Evolutionary conservation across 2,797 vertebrate species (phyloP), one percentile per base, ranked within the genome.

Genomic region (Propithecus deckenii): DNA sequence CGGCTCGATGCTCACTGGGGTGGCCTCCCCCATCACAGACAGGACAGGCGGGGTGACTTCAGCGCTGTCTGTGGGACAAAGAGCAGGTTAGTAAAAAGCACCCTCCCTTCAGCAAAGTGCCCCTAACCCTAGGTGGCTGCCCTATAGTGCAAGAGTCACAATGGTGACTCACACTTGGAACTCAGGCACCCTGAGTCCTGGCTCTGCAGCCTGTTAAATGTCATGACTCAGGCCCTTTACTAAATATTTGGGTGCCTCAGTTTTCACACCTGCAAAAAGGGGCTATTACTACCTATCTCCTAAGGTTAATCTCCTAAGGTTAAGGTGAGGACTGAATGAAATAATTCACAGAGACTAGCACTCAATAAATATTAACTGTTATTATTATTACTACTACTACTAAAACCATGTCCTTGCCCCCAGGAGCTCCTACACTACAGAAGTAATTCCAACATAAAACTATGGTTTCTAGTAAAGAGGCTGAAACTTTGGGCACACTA

Each of bases 1-100:
- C 99, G 99, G 99, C 97, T 99, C 99, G 43, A 99, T 99, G 99
- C 99, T 99, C 99, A 99, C 99, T 0, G 99, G 99, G 17, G 99
- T 99, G 98, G 99, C 99, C 95, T 99, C 99, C 38, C 99, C 99
- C 98, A 99, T 99, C 41, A 99, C 99, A 0, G 99, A 99, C 81
- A 99, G 99, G 88, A 99, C 98, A 0, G 99, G 99, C 2, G 99
- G 99, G 2, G 99, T 99, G 97, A 99, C 99, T 98, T 99, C 99
- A 46, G 99, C 99, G 91, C 99, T 99, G 98, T 99, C 99, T 99
- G 96, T 67, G 98, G 96, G 30, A 63, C 94, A 98, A 97, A 97
- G 55, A 95, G 69, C 93, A 94, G 17, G 79, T 94, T 94, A 79
- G 74, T 90, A 57, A 95, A 25, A 2, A 8, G 75, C 5, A 52